phyloP scores from a whole-genome alignment of 2,888 invertebrate species.

The Tetragonula carbonaria region DNA sequence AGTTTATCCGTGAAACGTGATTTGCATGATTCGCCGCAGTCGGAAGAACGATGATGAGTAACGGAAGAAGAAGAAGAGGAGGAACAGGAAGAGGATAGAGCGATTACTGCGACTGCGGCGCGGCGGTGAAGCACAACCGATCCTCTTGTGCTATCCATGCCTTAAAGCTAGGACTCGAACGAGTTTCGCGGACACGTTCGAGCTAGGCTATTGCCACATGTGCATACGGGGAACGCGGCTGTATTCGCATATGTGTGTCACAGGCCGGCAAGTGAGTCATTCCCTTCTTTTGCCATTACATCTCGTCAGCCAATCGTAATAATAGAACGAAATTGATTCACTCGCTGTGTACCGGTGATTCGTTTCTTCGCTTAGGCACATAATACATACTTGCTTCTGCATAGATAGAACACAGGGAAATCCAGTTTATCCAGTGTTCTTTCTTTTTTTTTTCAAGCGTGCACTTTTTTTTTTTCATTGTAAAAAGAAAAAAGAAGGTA shows the following conservation, averaged over 20 bases:
- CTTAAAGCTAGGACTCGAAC: slow-evolving; percentile 12
- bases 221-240: slow-evolving; percentile 32
- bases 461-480: neutral
- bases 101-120: slow-evolving; percentile 27
- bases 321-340: slow-evolving; percentile 79
- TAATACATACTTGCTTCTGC: slow-evolving; percentile 1
- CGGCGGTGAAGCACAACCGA: slow-evolving; percentile 24
- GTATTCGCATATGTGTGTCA: slow-evolving; percentile 60
- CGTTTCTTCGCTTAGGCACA: slow-evolving; percentile 33
- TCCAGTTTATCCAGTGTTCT: neutral
- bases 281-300: slow-evolving; percentile 75
- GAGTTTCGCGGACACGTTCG: slow-evolving; percentile 19
- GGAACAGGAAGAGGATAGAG: slow-evolving; percentile 50
- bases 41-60: slow-evolving; percentile 50
- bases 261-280: slow-evolving; percentile 75
- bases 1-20: slow-evolving; percentile 61
- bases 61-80: slow-evolving; percentile 45
- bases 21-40: slow-evolving; percentile 59
- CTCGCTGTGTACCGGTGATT: slow-evolving; percentile 54
- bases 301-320: slow-evolving; percentile 76
- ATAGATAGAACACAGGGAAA: slow-evolving; percentile 1
- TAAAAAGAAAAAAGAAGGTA: too few relatives aligned
- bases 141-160: slow-evolving; percentile 37
- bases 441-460: neutral
- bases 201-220: slow-evolving; percentile 21